A percentile compares a stretch with the other conserved stretches of the same genome.
These are phyloP conservation scores for Ditula angustiorana DNA, from an alignment of 2,888 invertebrate species.

Conservation along the genomic window DNA sequence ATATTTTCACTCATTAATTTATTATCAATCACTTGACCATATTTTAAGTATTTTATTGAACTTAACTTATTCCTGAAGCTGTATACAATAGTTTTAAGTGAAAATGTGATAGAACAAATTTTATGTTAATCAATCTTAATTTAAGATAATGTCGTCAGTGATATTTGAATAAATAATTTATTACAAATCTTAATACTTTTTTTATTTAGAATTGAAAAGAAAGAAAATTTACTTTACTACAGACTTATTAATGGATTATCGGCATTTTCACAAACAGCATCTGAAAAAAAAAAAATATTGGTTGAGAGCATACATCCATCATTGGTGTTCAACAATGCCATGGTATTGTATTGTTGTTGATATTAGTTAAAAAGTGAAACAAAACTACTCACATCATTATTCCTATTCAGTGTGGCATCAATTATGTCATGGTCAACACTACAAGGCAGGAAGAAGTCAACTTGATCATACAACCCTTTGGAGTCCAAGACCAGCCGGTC, in stretches of 20 bases:
- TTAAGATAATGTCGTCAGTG: constrained; percentile 10
- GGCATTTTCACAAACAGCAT: constrained; percentile 79
- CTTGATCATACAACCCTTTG: constrained; percentile 83
- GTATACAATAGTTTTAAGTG: neutral
- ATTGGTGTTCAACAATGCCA: neutral
- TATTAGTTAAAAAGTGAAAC: too few relatives aligned
- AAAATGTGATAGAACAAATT: constrained; percentile 29
- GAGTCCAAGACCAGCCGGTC: constrained; percentile 90
- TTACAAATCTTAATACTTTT: constrained; percentile 2
- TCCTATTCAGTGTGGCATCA: constrained; percentile 75
- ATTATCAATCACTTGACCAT: neutral
- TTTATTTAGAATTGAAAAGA: constrained; percentile 10
- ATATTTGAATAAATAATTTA: constrained; percentile 31
- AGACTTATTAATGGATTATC: constrained; percentile 59
- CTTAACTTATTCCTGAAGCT: too few relatives aligned
- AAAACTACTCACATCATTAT: constrained; percentile 68
- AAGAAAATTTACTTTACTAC: neutral
- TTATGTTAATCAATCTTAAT: neutral
- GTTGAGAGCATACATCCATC: neutral
- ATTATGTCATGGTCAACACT: constrained; percentile 85
- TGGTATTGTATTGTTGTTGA: too few relatives aligned
- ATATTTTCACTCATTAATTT: neutral
- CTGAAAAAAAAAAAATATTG: constrained; percentile 58
- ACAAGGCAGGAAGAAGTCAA: constrained; percentile 90
- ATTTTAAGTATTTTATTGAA: too few relatives aligned